phyloP scores from a whole-genome alignment of 2,888 invertebrate genomes.

The Alviniconcha strummeri region DNA sequence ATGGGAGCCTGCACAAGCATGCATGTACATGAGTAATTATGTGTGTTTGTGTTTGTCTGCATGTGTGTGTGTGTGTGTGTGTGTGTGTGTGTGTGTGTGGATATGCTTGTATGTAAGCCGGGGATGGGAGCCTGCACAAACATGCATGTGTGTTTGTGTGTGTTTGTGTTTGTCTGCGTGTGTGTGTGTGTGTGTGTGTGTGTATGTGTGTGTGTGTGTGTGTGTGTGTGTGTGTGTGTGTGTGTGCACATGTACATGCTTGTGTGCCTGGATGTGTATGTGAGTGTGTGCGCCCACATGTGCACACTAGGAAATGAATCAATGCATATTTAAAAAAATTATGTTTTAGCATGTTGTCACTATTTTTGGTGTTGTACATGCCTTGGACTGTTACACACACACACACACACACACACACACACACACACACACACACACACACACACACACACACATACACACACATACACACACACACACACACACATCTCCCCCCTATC shows the following conservation, averaged over 20 bases:
- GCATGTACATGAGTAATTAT: background rate
- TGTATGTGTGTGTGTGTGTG: conserved; percentile 14
- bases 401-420: background rate
- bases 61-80: too few species aligned
- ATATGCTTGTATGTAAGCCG: background rate
- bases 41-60: background rate
- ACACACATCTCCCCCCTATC: background rate
- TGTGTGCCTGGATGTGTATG: conserved; percentile 12
- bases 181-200: conserved; percentile 4
- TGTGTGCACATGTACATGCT: background rate
- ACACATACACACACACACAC: background rate
- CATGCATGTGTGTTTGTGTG: background rate
- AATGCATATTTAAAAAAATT: too few species aligned
- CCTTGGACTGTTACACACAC: background rate
- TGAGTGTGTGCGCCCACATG: background rate
- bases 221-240: conserved; percentile 1
- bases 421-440: conserved; percentile 1
- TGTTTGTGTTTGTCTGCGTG: background rate
- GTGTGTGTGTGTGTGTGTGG: background rate
- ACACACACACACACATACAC: background rate
- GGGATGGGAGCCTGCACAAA: too few species aligned
- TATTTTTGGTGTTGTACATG: too few species aligned
- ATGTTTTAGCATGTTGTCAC: too few species aligned
- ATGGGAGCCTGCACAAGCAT: background rate
- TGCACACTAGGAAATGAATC: background rate